Base-by-base conservation (phyloP, 2,888 invertebrate genomes). In the Frankliniella intonsa region DNA sequence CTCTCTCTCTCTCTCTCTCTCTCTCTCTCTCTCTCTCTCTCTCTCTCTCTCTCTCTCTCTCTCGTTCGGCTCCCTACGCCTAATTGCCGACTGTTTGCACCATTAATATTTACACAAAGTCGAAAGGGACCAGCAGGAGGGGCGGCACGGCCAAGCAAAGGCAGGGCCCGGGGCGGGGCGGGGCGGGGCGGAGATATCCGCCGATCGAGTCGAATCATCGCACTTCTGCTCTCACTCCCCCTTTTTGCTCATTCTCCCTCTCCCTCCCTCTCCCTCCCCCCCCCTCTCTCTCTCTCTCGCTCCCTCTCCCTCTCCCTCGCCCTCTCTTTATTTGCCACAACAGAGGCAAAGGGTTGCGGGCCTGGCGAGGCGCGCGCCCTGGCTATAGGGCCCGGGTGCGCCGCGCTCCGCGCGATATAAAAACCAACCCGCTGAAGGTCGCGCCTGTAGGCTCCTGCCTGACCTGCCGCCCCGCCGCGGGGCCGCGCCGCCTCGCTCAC, bases 101-200 rank as follows among this genome's bases (percentile, higher is more conserved):
- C 69, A 76, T 76, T 76, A 76, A 76, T 76, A 76, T 76, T 76
- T 76, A 76, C 69, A 76, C 69, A 76, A 12, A 76, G 69, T 76
- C 69, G 22, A 76, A 76, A 76, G 69, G 25, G 69, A 25, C 69
- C 69, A 25, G 25, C 22, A 25, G 69, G 25, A 69, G 22, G 22
- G 11, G 69, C n/a, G 62, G 38, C 38, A 38, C 38, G 38, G 38
- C 38, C 38, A 38, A 38, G 38, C 38, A 38, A 38, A 38, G 38
- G 38, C 38, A 38, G 3, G 38, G 38, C 38, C 55, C 55, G 55
- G 14, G 55, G 55, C 55, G 3, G 1, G 65, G 10, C 65, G n/a
- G 55, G 22, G 69, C 69, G 22, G 22, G 65, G 69, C 69, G 22
- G 9, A 8, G 22, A 14, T 62, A 62, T 10, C 22, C 22, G 69